These are phyloP conservation scores for Patella pellucida DNA, from an alignment of 2,888 invertebrate genomes.

Conservation along the genomic window DNA sequence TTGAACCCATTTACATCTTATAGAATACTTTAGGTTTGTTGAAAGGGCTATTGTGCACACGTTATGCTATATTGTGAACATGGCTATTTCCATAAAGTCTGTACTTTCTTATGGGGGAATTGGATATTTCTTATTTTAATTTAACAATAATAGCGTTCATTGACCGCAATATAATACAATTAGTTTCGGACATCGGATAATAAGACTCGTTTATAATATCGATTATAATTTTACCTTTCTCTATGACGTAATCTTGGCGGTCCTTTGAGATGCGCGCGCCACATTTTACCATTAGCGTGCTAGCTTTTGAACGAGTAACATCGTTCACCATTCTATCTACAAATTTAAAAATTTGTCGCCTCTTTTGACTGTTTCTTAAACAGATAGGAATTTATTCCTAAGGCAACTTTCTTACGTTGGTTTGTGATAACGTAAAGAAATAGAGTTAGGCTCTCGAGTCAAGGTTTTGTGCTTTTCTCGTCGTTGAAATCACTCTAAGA, in stretches of 20 bases:
- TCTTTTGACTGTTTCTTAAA: constrained; percentile 6
- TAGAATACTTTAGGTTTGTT: too few relatives aligned
- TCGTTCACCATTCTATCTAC: constrained; percentile 11
- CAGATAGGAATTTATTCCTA: constrained; percentile 10
- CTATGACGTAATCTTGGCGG: constrained; percentile 11
- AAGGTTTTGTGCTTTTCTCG: background rate
- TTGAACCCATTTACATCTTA: too few relatives aligned
- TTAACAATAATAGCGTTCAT: too few relatives aligned
- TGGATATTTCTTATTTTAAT: too few relatives aligned
- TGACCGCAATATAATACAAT: too few relatives aligned
- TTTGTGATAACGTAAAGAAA: constrained; percentile 11
- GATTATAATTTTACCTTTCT: background rate
- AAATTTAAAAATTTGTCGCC: constrained; percentile 8
- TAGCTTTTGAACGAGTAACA: constrained; percentile 10
- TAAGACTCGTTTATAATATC: too few relatives aligned
- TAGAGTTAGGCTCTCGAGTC: background rate
- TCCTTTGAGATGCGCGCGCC: constrained; percentile 12
- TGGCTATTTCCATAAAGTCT: too few relatives aligned
- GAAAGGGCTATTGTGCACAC: too few relatives aligned
- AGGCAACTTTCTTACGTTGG: constrained; percentile 9
- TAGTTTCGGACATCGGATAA: too few relatives aligned
- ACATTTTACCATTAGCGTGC: constrained; percentile 8
- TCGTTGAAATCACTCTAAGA: background rate
- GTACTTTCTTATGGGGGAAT: too few relatives aligned
- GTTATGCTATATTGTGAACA: too few relatives aligned